Percentiles rank a stretch among this genome's conserved stretches.
Evolutionary conservation across 2,797 vertebrate species (phyloP).

Genomic region (Onychomys torridus): DNA sequence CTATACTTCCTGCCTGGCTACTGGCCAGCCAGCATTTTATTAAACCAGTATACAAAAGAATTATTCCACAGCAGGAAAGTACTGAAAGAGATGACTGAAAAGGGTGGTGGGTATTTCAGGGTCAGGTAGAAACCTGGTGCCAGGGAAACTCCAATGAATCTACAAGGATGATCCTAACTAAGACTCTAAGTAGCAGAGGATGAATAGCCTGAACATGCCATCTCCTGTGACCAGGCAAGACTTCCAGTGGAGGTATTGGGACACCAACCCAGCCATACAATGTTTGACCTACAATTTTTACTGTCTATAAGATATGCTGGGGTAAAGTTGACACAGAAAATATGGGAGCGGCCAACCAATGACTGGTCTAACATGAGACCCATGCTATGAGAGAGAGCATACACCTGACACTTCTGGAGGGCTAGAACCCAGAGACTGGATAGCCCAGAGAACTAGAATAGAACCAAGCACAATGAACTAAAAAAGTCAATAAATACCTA

Average conservation of each 20-base stretch:
- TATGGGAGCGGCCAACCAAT: neutral
- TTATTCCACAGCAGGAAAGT: neutral
- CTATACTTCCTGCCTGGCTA: no score
- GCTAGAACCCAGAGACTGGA: neutral
- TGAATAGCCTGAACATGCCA: neutral
- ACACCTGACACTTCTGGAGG: neutral
- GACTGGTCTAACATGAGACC: neutral
- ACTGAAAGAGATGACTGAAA: neutral
- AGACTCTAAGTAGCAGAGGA: neutral
- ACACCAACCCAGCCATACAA: neutral
- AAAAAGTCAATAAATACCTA: no score
- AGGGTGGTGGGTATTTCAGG: neutral
- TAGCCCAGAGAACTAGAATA: no score
- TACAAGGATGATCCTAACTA: neutral
- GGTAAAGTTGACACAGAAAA: neutral
- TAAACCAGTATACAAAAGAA: no score
- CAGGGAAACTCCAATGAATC: neutral
- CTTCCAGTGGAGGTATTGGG: neutral
- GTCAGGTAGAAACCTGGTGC: neutral
- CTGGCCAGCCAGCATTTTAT: no score
- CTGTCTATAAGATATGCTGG: neutral
- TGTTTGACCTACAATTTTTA: neutral
- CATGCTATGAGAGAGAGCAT: neutral
- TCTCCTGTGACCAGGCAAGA: neutral
- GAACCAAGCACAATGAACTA: no score